A percentile compares a stretch with the other conserved stretches of the same genome.
Conservation (phyloP, 2,797 vertebrate genomes). For the Chelon auratus region DNA sequence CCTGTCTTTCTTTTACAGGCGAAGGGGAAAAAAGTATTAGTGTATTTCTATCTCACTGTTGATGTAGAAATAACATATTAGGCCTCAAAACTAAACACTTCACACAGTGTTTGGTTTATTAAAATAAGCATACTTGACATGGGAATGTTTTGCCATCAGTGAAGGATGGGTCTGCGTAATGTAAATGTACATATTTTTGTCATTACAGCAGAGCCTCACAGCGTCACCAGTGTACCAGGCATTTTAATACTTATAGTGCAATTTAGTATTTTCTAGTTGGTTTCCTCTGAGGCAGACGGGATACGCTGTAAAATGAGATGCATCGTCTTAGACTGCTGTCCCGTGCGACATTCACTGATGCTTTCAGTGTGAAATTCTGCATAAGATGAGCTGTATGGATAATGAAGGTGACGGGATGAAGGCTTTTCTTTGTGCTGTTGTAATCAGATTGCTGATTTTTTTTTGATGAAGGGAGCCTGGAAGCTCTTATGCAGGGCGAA, state of each 20-base stretch:
- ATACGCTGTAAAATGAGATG: neutral
- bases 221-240: neutral
- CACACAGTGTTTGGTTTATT: neutral
- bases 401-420: slow-evolving; percentile 70
- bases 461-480: slow-evolving; percentile 47
- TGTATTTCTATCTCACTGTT: neutral
- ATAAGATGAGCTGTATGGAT: slow-evolving; percentile 30
- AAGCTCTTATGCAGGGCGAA: slow-evolving; percentile 23
- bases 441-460: slow-evolving; percentile 15
- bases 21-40: neutral
- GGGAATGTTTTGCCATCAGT: slow-evolving; percentile 34
- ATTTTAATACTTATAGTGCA: neutral
- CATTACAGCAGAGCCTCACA: slow-evolving; percentile 9
- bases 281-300: slow-evolving; percentile 7
- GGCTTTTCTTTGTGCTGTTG: slow-evolving; percentile 30
- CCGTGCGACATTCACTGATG: slow-evolving; percentile 10
- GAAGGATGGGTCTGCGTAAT: slow-evolving; percentile 20
- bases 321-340: slow-evolving; percentile 23
- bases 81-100: slow-evolving; percentile 19
- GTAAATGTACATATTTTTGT: slow-evolving; percentile 7
- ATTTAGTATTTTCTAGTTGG: neutral
- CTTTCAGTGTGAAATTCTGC: slow-evolving; percentile 32
- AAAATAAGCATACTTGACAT: slow-evolving; percentile 23
- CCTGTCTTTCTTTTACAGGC: neutral
- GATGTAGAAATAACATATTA: neutral